Conservation (phyloP, 1,140 invertebrate genomes). For the Heliconius nattereri region DNA sequence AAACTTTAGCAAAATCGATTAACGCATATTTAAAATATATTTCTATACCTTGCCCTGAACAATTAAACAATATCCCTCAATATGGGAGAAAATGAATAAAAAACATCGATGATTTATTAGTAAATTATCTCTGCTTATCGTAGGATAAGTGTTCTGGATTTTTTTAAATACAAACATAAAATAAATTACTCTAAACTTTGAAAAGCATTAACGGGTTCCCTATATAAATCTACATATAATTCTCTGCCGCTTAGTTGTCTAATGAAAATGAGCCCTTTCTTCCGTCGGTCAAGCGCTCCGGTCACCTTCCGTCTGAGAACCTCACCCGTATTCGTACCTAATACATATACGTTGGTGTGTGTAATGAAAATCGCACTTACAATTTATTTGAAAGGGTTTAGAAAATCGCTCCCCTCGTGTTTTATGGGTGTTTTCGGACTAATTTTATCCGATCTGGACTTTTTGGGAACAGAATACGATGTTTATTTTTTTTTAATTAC, state of each 20-base stretch:
- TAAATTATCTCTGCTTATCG: no score
- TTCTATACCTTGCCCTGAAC: no score
- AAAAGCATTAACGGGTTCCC: slow-evolving; percentile 2
- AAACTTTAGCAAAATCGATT: no score
- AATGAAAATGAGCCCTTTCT: slow-evolving; percentile 80
- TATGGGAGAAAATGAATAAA: no score
- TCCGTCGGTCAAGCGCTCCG: slow-evolving; percentile 65
- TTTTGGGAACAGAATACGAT: slow-evolving; percentile 9
- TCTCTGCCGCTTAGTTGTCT: slow-evolving; percentile 65
- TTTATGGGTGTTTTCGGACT: slow-evolving; percentile 28
- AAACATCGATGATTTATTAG: no score
- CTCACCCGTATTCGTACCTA: slow-evolving; percentile 13
- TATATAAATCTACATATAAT: slow-evolving; percentile 66
- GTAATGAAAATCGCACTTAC: slow-evolving; percentile 74
- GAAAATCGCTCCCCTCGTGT: slow-evolving; percentile 33
- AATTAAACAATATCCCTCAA: no score
- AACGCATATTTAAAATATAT: no score
- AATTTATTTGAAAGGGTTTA: slow-evolving; percentile 75
- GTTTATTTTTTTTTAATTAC: slow-evolving; percentile 10
- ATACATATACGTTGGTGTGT: slow-evolving; percentile 48
- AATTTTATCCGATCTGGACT: slow-evolving; percentile 24
- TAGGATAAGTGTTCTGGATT: no score
- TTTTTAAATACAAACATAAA: no score
- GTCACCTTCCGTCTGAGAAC: slow-evolving; percentile 57
- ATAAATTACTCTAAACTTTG: slow-evolving; percentile 47